Base-by-base conservation (phyloP, 1,140 invertebrate genomes). In the Trichonephila clavipes region DNA sequence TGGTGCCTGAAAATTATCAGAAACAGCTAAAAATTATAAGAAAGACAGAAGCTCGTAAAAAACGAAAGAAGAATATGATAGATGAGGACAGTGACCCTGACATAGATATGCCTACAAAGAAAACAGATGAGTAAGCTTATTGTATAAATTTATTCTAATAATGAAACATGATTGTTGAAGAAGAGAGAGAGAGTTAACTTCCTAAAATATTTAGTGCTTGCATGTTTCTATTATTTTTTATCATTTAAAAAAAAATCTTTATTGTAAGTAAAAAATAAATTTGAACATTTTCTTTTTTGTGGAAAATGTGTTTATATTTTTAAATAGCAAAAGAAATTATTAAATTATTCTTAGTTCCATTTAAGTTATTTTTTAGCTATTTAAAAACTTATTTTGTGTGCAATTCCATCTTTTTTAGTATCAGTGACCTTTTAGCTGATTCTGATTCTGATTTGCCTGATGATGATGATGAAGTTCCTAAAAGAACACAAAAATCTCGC, bases 21-120 rank as follows among this genome's bases (percentile, higher is more conserved):
- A 97, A 97, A 85, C 96, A 98, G 88, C 95, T 99, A n/a, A 97
- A 97, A 93, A 98, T 98, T 96, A 97, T 99, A 86, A 96, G 97
- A 82, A 99, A 99, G 95, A 96, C 97, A 94, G 97, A 98, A 95
- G 97, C 97, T 14, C 96, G 97, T 94, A 98, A 98, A 95, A 97
- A 88, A 40, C 93, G 72, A 21, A 93, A 92, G 97, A 92, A 96
- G 28, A 95, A 96, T 16, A 95, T 96, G 4, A 95, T 96, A 88
- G 96, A 96, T 8, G 95, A 96, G 21, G 95, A 96, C 44, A 96
- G 96, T 94, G 96, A 95, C 88, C 95, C 96, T 24, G 96, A 97
- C 94, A 95, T 96, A 16, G 96, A 96, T 94, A 72, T 88, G 94
- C 44, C 24, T n/a, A 72, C 19, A 58, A 92, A 86, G 21, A 94